phyloP scores from a whole-genome alignment of 2,113 vertebrate species.

The Cyanoderma ruficeps region DNA sequence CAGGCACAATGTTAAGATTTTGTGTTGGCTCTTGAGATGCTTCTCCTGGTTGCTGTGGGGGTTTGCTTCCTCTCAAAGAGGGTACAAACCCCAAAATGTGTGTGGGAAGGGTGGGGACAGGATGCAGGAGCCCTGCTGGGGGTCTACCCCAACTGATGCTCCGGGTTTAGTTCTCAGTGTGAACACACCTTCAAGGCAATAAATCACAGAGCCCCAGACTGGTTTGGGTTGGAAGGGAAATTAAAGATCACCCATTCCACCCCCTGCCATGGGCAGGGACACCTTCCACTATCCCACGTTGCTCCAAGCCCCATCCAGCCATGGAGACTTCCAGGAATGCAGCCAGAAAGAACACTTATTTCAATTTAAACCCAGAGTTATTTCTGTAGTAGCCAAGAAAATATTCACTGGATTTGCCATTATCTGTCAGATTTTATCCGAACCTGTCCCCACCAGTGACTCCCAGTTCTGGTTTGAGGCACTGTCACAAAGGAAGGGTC shows the following conservation, averaged over 20 bases:
- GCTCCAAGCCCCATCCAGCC: background rate
- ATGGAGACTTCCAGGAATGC: background rate
- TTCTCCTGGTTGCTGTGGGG: background rate
- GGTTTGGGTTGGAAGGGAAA: background rate
- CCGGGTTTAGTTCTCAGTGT: background rate
- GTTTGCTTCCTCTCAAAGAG: background rate
- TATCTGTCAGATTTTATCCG: background rate
- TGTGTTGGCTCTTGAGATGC: background rate
- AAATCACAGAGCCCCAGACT: background rate
- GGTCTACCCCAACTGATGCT: background rate
- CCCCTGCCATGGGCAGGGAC: background rate
- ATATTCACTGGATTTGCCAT: background rate
- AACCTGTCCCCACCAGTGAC: background rate
- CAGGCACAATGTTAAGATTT: accelerated
- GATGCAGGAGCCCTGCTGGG: background rate
- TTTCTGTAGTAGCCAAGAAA: background rate
- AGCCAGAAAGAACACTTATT: background rate
- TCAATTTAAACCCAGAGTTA: background rate
- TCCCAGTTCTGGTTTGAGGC: background rate
- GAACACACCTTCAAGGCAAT: background rate
- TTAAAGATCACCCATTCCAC: background rate
- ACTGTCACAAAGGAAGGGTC: background rate
- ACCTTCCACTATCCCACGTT: background rate
- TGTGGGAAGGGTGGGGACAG: background rate
- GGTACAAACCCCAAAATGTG: background rate